Evolutionary conservation across 1,140 invertebrate genomes (phyloP), one percentile per base, ranked within the genome.

Genomic region (Radopholus similis): DNA sequence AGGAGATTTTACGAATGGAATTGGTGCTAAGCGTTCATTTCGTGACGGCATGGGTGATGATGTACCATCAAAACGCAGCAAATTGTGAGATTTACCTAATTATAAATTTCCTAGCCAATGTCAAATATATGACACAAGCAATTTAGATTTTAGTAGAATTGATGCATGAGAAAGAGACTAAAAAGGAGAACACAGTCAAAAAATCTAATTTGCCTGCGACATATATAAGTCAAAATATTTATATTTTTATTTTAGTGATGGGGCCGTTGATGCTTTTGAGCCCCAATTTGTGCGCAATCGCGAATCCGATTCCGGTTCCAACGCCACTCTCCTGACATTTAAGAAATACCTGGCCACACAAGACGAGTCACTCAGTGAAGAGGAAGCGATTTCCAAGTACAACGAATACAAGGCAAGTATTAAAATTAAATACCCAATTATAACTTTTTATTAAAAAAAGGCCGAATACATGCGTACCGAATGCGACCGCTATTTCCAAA

Each of bases 401-500:
- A 94, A 94, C 83, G 95, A 97, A 76, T 99, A 99, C 84, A 51
- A 51, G 54, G 55, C 32, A 57, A 2, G 9, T 35, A 34, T 15
- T 56, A 18, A 57, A 8, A 51, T 9, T 34, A 26, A 30, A 4
- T 26, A 58, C 23, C 2, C 13, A 13, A 23, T 44, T 15, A 34
- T 32, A 4, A 23, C 30, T 58, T 58, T 11, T 23, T 34, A 67
- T 15, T 69, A 72, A 47, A 47, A 4, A 65, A 99, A 98, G 84
- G 85, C 92, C 75, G 95, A 98, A 77, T 98, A 96, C 82, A 89
- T 90, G 80, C 87, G 92, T 58, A 92, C 95, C 83, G 95, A 98
- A 82, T 88, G 97, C 23, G 95, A 95, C 84, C 94, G 97, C 84
- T 99, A 98, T 86, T 99, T 99, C 86, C 90, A 97, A 77, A 89